phyloP scores from a whole-genome alignment of 2,888 invertebrate species.

The Sphaerolaimus hirsutus region DNA sequence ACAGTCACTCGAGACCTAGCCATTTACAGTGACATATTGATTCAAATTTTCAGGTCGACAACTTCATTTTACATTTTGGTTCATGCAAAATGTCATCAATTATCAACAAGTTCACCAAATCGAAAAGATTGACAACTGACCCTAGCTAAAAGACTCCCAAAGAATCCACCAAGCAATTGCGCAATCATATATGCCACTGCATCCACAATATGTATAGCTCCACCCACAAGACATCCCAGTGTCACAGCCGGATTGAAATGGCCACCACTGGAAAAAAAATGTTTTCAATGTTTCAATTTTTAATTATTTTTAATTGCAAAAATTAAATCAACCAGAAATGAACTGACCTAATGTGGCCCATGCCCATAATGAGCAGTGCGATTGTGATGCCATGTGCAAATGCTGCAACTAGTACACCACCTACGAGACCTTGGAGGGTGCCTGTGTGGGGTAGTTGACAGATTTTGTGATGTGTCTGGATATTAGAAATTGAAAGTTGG shows the following conservation, averaged over 20 bases:
- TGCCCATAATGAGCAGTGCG: constrained; percentile 12
- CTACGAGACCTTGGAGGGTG: neutral
- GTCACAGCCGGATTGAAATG: neutral
- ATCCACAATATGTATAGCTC: neutral
- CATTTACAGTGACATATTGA: no score
- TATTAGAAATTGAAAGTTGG: no score
- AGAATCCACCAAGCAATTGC: neutral
- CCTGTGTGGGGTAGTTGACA: neutral
- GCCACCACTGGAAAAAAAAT: neutral
- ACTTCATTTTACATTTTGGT: no score
- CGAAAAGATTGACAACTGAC: neutral
- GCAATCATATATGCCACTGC: neutral
- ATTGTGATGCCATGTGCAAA: constrained; percentile 17
- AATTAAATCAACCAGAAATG: no score
- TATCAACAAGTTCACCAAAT: no score
- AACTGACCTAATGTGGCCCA: constrained; percentile 20
- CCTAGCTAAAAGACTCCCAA: neutral
- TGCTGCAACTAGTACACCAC: constrained; percentile 12
- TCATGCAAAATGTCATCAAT: no score
- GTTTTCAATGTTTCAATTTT: no score
- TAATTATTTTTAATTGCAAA: no score
- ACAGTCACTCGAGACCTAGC: no score
- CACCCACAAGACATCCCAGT: neutral
- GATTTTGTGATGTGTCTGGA: no score
- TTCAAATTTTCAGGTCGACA: no score